Conservation (phyloP, 2,113 vertebrate species). For the Amphiprion ocellaris region DNA sequence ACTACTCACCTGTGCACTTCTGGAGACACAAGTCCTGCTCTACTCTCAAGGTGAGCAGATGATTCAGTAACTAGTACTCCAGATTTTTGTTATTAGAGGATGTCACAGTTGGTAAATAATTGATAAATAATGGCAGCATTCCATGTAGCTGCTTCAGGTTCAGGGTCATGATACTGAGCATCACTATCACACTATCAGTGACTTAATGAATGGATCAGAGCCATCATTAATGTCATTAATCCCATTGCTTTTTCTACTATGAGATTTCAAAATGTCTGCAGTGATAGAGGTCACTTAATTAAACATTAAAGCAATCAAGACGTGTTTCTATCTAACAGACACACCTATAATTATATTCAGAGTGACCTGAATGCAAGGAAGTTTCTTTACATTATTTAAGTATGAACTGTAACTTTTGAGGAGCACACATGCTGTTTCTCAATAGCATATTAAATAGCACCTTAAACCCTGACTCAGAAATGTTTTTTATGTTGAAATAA, state of each 20-base stretch:
- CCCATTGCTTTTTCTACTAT: no score
- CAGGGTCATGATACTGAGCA: neutral
- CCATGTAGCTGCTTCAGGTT: neutral
- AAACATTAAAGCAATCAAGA: neutral
- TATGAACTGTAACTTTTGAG: no score
- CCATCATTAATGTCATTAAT: no score
- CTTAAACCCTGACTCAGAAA: no score
- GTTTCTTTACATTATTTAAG: no score
- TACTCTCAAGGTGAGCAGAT: slow-evolving; percentile 92
- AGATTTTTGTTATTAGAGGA: neutral
- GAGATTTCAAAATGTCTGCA: no score
- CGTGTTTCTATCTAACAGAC: neutral
- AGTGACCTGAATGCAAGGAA: neutral
- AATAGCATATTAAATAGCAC: no score
- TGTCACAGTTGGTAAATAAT: neutral
- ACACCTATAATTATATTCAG: neutral
- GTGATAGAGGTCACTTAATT: neutral
- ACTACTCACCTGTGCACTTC: slow-evolving; percentile 95
- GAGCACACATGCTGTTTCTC: no score
- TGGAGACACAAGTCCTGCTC: slow-evolving; percentile 97
- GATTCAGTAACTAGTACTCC: neutral
- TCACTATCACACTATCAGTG: neutral
- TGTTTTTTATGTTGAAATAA: no score
- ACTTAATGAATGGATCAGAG: neutral
- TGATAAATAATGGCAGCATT: neutral